Evolutionary conservation across 2,113 vertebrate species (phyloP), one percentile per base, ranked within the genome.

Genomic region (Saccopteryx leptura): DNA sequence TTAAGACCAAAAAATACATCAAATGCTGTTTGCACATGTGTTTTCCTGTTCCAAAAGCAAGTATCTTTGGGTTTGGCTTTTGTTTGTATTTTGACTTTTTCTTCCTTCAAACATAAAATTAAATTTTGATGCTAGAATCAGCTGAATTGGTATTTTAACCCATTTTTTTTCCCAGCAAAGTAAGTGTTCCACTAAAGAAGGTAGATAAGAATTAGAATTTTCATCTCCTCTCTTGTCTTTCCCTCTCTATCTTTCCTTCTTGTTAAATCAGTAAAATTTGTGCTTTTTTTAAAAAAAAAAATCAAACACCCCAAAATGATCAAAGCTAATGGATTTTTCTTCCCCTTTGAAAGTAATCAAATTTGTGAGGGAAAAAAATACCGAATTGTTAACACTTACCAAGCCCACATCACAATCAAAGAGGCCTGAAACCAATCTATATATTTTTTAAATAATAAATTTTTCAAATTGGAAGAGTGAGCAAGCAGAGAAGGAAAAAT

Each of bases 141-240:
- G 98, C 96, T 98, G 97, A 98, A 98, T 98, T 98, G 98, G 96
- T 91, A 61, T 81, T 95, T 95, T 94, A 97, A 9, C 46, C 81
- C 97, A 98, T 98, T 98, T 98, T 98, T 98, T 97, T 39, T 39
- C 39, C 39, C 97, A 98, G 97, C 98, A 98, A 98, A 98, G 98
- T 98, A 98, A 97, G 97, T 97, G 98, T 97, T 96, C 96, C 93
- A 97, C 97, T 97, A 98, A 93, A 95, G 92, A 98, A 98, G 96
- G 98, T 97, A 97, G 96, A 83, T 98, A 97, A 98, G 97, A 98
- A 98, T 98, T 94, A 97, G 71, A 95, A 98, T 96, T 97, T 97
- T 98, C 97, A 98, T 96, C 97, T 97, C 91, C 93, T 97, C 87
- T 97, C 94, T 98, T 98, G 91, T 93, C 78, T 95, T 97, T 93